Evolutionary conservation across 2,797 vertebrate species (phyloP).

Genomic region (Oreochromis grahami): DNA sequence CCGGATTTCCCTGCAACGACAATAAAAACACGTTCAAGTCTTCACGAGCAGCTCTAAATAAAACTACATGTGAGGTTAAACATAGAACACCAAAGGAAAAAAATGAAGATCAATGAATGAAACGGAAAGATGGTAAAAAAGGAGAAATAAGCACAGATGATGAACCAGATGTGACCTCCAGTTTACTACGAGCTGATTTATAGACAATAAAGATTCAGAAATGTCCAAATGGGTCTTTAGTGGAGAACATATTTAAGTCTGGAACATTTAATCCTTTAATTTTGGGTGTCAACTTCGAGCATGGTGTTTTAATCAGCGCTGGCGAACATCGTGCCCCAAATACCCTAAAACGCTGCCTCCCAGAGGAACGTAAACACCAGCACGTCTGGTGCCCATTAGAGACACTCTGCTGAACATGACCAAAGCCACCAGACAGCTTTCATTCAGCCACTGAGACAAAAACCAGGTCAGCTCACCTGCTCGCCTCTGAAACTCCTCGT

Average conservation of each 20-base stretch:
- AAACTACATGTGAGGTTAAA: background rate
- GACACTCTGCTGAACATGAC: background rate
- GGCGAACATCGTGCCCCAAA: background rate
- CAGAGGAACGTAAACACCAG: background rate
- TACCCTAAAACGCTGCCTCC: background rate
- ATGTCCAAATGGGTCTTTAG: background rate
- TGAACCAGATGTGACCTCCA: background rate
- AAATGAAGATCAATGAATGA: background rate
- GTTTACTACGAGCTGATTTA: background rate
- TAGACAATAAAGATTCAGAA: background rate
- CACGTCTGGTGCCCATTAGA: background rate
- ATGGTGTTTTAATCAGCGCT: background rate
- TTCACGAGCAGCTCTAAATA: background rate
- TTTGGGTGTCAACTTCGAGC: background rate
- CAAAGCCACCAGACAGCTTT: background rate
- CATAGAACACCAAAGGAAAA: background rate
- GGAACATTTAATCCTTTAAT: background rate
- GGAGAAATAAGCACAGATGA: background rate
- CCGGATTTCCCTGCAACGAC: conserved; percentile 16
- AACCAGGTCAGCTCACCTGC: conserved; percentile 24
- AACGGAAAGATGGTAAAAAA: background rate
- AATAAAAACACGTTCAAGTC: background rate
- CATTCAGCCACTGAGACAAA: background rate
- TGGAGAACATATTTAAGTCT: background rate
- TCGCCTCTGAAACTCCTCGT: conserved; percentile 56